Evolutionary conservation across 2,797 vertebrate genomes (phyloP), one percentile per base, ranked within the genome.

Genomic region (Thaleichthys pacificus): DNA sequence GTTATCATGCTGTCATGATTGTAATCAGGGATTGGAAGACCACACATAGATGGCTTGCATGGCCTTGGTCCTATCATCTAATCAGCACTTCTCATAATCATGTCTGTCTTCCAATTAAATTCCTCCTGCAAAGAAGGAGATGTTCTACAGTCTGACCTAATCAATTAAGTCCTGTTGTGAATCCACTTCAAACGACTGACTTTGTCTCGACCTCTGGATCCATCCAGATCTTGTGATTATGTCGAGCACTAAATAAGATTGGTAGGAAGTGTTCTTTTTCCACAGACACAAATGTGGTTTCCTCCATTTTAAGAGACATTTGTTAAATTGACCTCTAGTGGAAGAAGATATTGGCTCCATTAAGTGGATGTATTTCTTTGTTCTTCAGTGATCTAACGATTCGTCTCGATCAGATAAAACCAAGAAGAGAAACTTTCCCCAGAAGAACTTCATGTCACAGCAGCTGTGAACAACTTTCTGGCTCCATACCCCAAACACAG

Each of bases 51-150:
- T 15, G 47, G 68, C 69, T 62, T 51, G 69, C 64, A 35, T 71
- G 74, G 72, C 76, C 86, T 75, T 77, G 74, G 83, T 82, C 74
- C 70, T 82, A 78, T 92, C 85, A 83, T 87, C 85, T 83, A 89
- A 92, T 90, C 87, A 89, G 80, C 76, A 84, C 84, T 88, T 89
- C 84, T 89, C 66, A 24, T 89, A 88, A 91, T 91, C 84, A 84
- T 66, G 82, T 87, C 86, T 84, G 74, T 85, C 85, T 83, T 84
- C 75, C 85, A 89, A 87, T 87, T 88, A 85, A 88, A 85, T 85
- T 79, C 76, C 64, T 73, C 68, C 77, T 73, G 73, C 72, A 76
- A 77, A 82, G 77, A 84, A 75, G 85, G 79, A 77, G 80, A 87
- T 83, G 82, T 78, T 76, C 73, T 70, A 17, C 74, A 69, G 81